phyloP scores from a whole-genome alignment of 2,888 invertebrate species.

The Marronus borbonicus region DNA sequence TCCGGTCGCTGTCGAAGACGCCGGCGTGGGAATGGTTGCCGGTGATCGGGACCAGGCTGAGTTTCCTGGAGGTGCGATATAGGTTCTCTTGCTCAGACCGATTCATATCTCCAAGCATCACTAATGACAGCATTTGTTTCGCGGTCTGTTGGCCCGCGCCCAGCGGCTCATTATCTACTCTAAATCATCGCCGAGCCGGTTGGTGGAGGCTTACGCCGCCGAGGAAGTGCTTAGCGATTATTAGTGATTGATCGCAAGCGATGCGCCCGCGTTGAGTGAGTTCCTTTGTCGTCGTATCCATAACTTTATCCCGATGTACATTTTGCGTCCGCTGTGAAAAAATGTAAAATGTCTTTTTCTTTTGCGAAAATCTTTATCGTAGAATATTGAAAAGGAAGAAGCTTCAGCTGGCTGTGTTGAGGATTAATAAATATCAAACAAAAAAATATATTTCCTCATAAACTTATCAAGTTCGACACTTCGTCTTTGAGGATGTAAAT shows the following conservation, averaged over 20 bases:
- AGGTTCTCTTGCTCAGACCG: conserved; percentile 77
- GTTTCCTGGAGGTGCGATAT: conserved; percentile 76
- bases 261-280: not conserved
- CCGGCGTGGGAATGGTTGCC: conserved; percentile 59
- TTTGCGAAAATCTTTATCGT: conserved; percentile 16
- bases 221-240: conserved; percentile 13
- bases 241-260: conserved; percentile 8
- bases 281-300: conserved; percentile 12
- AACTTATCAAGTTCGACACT: no score
- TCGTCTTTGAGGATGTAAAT: no score
- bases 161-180: conserved; percentile 53
- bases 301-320: conserved; percentile 1
- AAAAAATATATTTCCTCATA: no score
- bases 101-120: conserved; percentile 74
- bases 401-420: not conserved
- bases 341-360: conserved; percentile 21
- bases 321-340: conserved; percentile 29
- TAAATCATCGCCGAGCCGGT: conserved; percentile 48
- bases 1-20: conserved; percentile 52
- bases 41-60: conserved; percentile 69
- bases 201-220: conserved; percentile 12
- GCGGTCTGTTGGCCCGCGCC: conserved; percentile 59
- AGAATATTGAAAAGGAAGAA: not conserved
- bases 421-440: not conserved
- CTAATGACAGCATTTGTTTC: conserved; percentile 70